Evolutionary conservation across 2,888 invertebrate genomes (phyloP).

Genomic region (Drosophila emarginata): DNA sequence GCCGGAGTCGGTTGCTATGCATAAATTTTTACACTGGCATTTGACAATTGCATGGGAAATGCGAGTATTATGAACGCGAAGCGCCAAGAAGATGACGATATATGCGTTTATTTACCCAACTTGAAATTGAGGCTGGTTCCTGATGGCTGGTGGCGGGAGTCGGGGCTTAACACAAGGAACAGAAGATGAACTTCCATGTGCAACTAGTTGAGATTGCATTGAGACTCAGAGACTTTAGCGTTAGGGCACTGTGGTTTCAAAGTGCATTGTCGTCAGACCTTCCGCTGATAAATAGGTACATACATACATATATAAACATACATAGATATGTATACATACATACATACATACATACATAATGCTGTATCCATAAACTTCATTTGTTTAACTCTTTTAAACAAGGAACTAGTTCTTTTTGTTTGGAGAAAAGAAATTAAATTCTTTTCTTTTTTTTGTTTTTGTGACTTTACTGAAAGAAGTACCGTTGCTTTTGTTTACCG

Average conservation of each 20-base stretch:
- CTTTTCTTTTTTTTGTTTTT: no score
- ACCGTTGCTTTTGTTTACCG: no score
- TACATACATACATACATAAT: no score
- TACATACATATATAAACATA: no score
- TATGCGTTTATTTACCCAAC: conserved; percentile 32
- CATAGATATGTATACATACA: no score
- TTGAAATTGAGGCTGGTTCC: conserved; percentile 33
- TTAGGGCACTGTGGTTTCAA: background rate
- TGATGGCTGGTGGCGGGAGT: no score
- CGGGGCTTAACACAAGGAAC: no score
- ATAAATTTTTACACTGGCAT: conserved; percentile 66
- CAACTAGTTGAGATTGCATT: conserved; percentile 41
- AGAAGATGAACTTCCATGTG: conserved; percentile 11
- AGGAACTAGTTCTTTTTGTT: no score
- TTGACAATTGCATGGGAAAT: conserved; percentile 62
- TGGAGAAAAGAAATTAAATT: no score
- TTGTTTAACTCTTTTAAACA: no score
- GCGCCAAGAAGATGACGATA: conserved; percentile 8
- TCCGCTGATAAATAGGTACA: background rate
- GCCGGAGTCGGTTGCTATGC: conserved; percentile 51
- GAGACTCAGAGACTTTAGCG: conserved; percentile 25
- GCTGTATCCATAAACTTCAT: no score
- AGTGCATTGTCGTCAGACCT: background rate
- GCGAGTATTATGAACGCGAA: conserved; percentile 14
- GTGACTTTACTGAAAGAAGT: no score